Evolutionary conservation across 1,140 invertebrate genomes (phyloP), one percentile per base, ranked within the genome.

Genomic region (Platyura marginata): DNA sequence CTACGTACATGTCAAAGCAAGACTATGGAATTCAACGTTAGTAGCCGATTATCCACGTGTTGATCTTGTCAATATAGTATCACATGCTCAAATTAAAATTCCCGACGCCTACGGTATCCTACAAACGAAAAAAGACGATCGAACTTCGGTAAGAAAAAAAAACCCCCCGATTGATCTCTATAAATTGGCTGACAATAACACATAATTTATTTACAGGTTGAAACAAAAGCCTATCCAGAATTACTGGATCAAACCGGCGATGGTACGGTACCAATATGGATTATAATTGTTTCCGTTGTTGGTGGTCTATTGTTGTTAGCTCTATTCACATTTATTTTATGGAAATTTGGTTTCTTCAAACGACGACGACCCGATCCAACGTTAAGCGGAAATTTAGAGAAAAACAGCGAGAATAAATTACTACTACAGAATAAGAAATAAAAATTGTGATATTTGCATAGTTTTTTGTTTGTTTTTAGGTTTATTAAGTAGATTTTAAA

Each of bases 291-390:
- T 3, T 77, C 84, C 23, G 72, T 85, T 20, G 66, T 85, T 39
- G 75, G 75, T 2, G 89, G 89, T 16, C 56, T 93, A 13, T 57
- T 91, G 44, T 62, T 92, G 2, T 65, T 93, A 19, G 70, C 86
- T 8, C 49, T 87, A 1, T 62, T 91, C 21, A 80, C 79, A n/a
- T 64, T 84, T 18, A 59, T 78, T 3, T 56, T 92, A 19, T 87
- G 82, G 75, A 88, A 82, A 63, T 67, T 81, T 21, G 88, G 88
- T 35, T 93, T 93, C 69, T 93, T 93, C 65, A 88, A 88, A 56
- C 57, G 81, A 42, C 73, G 78, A 59, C 70, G 81, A 46, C 79
- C 80, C 8, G 82, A 88, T 59, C 78, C 77, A 1, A 88, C 83
- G 15, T 53, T 88, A 0, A 82, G 80, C 4, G 84, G 82, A 5